phyloP scores from a whole-genome alignment of 2,797 vertebrate genomes.

The Morelia viridis region DNA sequence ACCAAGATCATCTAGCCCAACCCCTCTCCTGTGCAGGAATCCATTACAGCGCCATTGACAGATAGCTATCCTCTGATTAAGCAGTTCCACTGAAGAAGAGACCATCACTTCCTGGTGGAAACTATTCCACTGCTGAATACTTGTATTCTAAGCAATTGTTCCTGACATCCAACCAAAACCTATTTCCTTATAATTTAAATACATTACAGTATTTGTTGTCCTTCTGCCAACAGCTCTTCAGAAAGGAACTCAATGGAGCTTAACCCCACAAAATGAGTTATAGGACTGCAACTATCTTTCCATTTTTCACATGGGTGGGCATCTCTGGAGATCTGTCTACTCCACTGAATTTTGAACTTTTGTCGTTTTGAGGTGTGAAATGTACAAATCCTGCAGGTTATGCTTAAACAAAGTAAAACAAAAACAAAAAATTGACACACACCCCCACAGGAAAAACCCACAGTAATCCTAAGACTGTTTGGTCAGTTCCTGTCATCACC shows the following conservation, averaged over 20 bases:
- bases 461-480: not conserved
- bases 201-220: not conserved
- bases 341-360: not conserved
- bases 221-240: not conserved
- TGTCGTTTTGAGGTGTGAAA: too few species aligned
- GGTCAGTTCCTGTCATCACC: not conserved
- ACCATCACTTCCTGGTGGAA: not conserved
- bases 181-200: not conserved
- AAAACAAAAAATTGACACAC: not conserved
- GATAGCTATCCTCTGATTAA: not conserved
- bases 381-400: too few species aligned
- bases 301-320: not conserved
- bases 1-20: not conserved
- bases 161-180: not conserved
- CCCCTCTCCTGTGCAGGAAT: not conserved
- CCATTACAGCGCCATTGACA: not conserved
- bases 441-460: not conserved
- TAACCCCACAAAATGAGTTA: not conserved
- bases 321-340: not conserved
- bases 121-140: not conserved
- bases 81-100: not conserved
- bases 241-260: not conserved
- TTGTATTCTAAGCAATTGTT: not conserved
- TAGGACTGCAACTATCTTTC: not conserved
- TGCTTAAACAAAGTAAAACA: too few species aligned